A percentile compares a stretch with the other conserved stretches of the same genome.
phyloP scores from a whole-genome alignment of 2,797 vertebrate genomes.

The Gadopsis marmoratus region DNA sequence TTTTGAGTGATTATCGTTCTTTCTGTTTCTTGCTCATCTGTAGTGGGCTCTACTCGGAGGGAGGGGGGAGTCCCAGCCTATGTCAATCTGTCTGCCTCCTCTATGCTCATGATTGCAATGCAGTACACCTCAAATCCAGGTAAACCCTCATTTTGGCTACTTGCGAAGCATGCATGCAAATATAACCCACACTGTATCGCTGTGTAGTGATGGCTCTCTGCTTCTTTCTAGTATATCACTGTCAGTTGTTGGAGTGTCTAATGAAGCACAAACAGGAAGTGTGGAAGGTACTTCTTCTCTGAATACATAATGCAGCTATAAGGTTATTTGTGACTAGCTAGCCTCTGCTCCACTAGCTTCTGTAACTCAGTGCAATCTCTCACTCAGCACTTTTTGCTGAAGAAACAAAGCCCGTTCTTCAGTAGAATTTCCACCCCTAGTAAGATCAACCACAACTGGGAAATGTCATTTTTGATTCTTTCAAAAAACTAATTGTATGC shows the following conservation, averaged over 20 bases:
- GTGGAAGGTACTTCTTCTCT: slow-evolving; percentile 93
- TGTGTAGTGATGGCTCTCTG: not conserved
- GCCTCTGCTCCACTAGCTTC: not conserved
- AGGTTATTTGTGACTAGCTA: not conserved
- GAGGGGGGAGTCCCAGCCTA: slow-evolving; percentile 96
- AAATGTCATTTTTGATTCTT: too few relatives aligned
- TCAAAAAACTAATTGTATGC: too few relatives aligned
- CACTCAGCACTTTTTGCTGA: not conserved
- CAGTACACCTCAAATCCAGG: slow-evolving; percentile 99
- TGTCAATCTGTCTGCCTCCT: slow-evolving; percentile 97
- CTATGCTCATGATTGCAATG: slow-evolving; percentile 99
- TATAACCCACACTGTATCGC: not conserved
- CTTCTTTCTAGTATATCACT: slow-evolving; percentile 94
- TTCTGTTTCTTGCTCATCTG: slow-evolving; percentile 39
- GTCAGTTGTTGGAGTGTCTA: slow-evolving; percentile 98
- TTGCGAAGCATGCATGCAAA: not conserved
- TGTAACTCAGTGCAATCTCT: not conserved
- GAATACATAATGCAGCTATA: not conserved
- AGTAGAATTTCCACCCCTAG: too few relatives aligned
- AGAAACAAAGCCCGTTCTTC: not conserved
- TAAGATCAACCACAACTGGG: too few relatives aligned
- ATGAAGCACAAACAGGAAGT: slow-evolving; percentile 99
- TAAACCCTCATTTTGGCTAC: slow-evolving; percentile 63
- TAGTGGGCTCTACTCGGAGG: slow-evolving; percentile 96
- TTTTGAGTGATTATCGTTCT: slow-evolving; percentile 13